phyloP scores from a whole-genome alignment of 2,888 invertebrate genomes.

The Silvanus unidentatus region DNA sequence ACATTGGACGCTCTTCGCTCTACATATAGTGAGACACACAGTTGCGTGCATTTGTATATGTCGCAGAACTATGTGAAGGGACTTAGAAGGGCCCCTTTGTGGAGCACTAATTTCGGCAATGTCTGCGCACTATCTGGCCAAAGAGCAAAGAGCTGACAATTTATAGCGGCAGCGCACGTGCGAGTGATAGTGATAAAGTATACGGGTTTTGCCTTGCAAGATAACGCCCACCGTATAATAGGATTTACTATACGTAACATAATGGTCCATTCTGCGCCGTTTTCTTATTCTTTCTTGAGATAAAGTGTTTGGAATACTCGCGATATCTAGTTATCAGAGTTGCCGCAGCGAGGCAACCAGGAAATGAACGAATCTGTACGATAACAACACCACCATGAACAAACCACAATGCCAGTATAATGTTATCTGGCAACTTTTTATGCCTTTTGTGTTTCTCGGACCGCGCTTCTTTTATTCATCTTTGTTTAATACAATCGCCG shows the following conservation, averaged over 20 bases:
- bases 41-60: too few species aligned
- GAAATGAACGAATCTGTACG: slow-evolving; percentile 49
- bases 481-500: slow-evolving; percentile 42
- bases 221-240: slow-evolving; percentile 49
- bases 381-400: slow-evolving; percentile 40
- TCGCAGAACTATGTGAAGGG: too few species aligned
- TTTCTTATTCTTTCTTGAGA: slow-evolving; percentile 50
- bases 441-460: slow-evolving; percentile 39
- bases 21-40: too few species aligned
- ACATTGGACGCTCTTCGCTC: too few species aligned
- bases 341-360: slow-evolving; percentile 43
- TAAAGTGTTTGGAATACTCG: slow-evolving; percentile 46
- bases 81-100: slow-evolving; percentile 19
- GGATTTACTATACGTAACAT: slow-evolving; percentile 50
- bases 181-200: slow-evolving; percentile 45
- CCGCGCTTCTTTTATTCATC: slow-evolving; percentile 36
- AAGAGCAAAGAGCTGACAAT: slow-evolving; percentile 35
- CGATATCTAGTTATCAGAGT: slow-evolving; percentile 48
- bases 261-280: slow-evolving; percentile 50
- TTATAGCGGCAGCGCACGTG: slow-evolving; percentile 44
- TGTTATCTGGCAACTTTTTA: slow-evolving; percentile 43
- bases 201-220: slow-evolving; percentile 42
- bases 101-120: slow-evolving; percentile 34
- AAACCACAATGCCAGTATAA: slow-evolving; percentile 41
- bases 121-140: slow-evolving; percentile 33